These are phyloP conservation scores for Rattus norvegicus DNA, from an alignment of 2,113 vertebrate species.

Conservation along the genomic window GRCr8 NC_086027.1:75877001-75877500, in stretches of 20 bases:
- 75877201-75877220: background rate
- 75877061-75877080: background rate
- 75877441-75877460: background rate
- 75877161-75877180: constrained; percentile 38
- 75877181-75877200: constrained; percentile 12
- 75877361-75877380: background rate
- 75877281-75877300: background rate
- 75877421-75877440: background rate
- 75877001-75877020: constrained; percentile 41
- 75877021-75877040: constrained; percentile 33
- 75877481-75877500: constrained; percentile 49
- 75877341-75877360: background rate
- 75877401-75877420: background rate
- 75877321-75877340: background rate
- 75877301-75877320: constrained; percentile 26
- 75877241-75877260: background rate
- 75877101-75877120: constrained; percentile 35
- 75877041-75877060: background rate
- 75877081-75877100: constrained; percentile 19
- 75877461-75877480: constrained; percentile 12
- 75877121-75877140: constrained; percentile 23
- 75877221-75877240: constrained; percentile 4
- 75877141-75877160: constrained; percentile 30
- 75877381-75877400: background rate
- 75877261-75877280: background rate